Percentiles rank a stretch among this genome's conserved stretches.
phyloP scores from a whole-genome alignment of 2,888 invertebrate genomes.

The Cinara cedri region DNA sequence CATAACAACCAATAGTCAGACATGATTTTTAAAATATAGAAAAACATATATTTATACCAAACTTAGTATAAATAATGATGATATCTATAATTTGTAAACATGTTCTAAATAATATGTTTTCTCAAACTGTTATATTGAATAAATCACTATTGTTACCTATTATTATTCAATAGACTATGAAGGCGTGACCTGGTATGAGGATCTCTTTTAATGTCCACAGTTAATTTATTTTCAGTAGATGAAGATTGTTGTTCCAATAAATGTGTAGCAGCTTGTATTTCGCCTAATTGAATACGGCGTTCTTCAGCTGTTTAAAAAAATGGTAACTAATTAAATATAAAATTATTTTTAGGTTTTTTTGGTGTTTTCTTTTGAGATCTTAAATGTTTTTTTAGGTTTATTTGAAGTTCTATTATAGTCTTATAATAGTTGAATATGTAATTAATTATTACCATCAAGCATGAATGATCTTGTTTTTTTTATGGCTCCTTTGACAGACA shows the following conservation, averaged over 20 bases:
- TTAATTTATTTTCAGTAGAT: slow-evolving; percentile 31
- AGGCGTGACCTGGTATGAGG: slow-evolving; percentile 3
- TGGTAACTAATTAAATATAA: no score
- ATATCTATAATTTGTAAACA: not conserved
- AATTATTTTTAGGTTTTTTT: no score
- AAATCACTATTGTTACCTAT: slow-evolving; percentile 18
- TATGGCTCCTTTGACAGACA: slow-evolving; percentile 91
- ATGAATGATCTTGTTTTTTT: slow-evolving; percentile 93
- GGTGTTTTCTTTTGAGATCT: no score
- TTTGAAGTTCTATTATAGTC: no score
- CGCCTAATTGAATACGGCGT: slow-evolving; percentile 31
- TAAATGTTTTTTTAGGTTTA: no score
- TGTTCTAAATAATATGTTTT: not conserved
- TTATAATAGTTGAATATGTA: no score
- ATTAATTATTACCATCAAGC: slow-evolving; percentile 65
- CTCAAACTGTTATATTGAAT: no score
- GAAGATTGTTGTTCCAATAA: slow-evolving; percentile 3
- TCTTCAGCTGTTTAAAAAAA: slow-evolving; percentile 33
- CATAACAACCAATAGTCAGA: no score
- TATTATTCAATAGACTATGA: slow-evolving; percentile 16
- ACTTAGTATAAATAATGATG: no score
- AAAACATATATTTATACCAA: no score
- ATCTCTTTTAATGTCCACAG: slow-evolving; percentile 2
- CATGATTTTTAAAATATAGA: no score
- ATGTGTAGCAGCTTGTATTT: slow-evolving; percentile 16